phyloP scores from a whole-genome alignment of 2,797 vertebrate genomes.

The Notamacropus eugenii region DNA sequence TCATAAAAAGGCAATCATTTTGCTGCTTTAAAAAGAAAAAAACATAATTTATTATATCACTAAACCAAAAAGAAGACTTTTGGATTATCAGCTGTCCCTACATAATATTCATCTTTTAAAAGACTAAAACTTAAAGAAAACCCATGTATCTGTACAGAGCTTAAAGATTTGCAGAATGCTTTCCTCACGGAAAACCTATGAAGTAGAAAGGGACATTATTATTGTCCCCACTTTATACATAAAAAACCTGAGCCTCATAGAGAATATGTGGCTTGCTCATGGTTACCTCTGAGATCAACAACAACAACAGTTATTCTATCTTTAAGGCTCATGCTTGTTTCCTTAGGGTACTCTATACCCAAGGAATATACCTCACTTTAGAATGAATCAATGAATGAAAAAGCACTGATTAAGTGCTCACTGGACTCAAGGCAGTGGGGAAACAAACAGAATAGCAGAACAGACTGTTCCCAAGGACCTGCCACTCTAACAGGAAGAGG shows the following conservation, averaged over 20 bases:
- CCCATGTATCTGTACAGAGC: neutral
- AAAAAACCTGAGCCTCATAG: neutral
- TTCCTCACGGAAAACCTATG: neutral
- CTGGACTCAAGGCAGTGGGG: neutral
- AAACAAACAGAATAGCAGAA: neutral
- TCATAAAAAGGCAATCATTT: neutral
- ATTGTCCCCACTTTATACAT: too few relatives aligned
- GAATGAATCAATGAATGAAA: neutral
- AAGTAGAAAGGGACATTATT: neutral
- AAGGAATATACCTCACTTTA: neutral
- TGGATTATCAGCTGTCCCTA: neutral
- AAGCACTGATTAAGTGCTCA: neutral
- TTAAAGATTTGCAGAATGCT: neutral
- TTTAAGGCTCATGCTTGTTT: neutral
- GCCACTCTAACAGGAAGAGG: neutral
- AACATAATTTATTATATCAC: neutral
- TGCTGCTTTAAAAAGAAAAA: neutral
- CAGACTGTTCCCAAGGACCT: neutral
- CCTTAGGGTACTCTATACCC: neutral
- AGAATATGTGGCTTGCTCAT: neutral
- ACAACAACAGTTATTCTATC: neutral
- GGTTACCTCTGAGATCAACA: neutral
- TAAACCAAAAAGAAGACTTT: neutral
- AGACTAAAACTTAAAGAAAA: neutral
- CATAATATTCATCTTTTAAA: neutral